phyloP scores from a whole-genome alignment of 2,113 vertebrate genomes.

The Mugil cephalus region DNA sequence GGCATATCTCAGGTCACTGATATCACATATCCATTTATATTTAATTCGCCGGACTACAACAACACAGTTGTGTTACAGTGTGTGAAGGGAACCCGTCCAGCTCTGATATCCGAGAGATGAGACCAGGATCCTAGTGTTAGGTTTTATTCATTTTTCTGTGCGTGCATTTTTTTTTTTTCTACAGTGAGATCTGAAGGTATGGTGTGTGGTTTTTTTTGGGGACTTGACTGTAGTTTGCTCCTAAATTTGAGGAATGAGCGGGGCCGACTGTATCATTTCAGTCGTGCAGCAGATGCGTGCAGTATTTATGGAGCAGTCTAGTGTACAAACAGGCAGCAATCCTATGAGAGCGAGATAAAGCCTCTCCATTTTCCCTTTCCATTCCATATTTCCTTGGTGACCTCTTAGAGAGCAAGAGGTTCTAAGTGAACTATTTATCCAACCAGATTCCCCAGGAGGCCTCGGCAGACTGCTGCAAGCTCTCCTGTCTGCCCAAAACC shows the following conservation, averaged over 20 bases:
- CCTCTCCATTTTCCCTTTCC: conserved; percentile 58
- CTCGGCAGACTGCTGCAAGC: conserved; percentile 59
- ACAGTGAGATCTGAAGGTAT: not conserved
- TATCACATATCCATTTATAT: conserved; percentile 82
- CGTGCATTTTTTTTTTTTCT: not conserved
- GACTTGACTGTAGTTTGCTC: not conserved
- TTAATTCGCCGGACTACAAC: conserved; percentile 72
- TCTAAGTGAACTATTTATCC: conserved; percentile 80
- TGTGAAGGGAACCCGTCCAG: not conserved
- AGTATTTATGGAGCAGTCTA: conserved; percentile 67
- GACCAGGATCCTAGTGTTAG: not conserved
- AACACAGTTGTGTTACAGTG: conserved; percentile 55
- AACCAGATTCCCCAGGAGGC: conserved; percentile 62
- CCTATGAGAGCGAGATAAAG: conserved; percentile 61
- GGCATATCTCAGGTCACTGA: conserved; percentile 67
- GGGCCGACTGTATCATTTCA: conserved; percentile 39
- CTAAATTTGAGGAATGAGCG: not conserved
- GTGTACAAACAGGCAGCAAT: conserved; percentile 59
- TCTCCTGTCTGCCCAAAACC: conserved; percentile 71
- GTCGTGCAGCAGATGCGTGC: conserved; percentile 21
- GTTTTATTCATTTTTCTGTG: not conserved
- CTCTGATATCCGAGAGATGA: not conserved
- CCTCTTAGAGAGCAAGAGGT: conserved; percentile 76
- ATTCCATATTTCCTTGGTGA: conserved; percentile 72
- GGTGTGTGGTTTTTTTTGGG: not conserved